Conservation (phyloP, 2,113 vertebrate genomes). For the Anhinga rufa region DNA sequence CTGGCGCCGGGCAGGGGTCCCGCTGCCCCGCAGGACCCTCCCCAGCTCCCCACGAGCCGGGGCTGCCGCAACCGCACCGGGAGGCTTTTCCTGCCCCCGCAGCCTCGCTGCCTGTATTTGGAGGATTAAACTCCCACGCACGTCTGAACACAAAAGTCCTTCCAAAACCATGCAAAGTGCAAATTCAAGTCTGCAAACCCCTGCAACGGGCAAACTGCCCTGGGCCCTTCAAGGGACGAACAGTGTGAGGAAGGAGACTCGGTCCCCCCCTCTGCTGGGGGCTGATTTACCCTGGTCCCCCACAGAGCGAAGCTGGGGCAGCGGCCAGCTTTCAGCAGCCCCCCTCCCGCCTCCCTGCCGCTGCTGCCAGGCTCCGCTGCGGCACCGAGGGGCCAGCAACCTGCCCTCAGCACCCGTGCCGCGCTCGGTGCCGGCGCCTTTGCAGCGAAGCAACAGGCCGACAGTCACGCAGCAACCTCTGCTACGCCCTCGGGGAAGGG, state of each 20-base stretch:
- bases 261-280: accelerated
- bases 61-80: accelerated
- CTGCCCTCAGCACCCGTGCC: background rate
- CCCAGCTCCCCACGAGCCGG: background rate
- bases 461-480: background rate
- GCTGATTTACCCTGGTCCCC: background rate
- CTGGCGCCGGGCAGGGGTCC: background rate
- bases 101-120: accelerated
- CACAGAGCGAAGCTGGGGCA: background rate
- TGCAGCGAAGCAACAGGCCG: too few relatives aligned
- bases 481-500: background rate
- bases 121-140: background rate
- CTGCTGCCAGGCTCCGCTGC: background rate
- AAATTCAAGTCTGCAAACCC: background rate
- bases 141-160: background rate
- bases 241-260: background rate
- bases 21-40: background rate
- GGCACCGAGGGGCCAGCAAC: background rate
- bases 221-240: background rate
- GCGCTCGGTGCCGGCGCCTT: background rate
- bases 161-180: background rate
- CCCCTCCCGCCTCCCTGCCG: background rate
- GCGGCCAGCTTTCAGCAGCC: background rate
- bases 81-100: background rate
- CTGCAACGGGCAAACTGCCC: too few relatives aligned